Base-by-base conservation (phyloP, 1,140 invertebrate species). In the Drosophila saltans region DNA sequence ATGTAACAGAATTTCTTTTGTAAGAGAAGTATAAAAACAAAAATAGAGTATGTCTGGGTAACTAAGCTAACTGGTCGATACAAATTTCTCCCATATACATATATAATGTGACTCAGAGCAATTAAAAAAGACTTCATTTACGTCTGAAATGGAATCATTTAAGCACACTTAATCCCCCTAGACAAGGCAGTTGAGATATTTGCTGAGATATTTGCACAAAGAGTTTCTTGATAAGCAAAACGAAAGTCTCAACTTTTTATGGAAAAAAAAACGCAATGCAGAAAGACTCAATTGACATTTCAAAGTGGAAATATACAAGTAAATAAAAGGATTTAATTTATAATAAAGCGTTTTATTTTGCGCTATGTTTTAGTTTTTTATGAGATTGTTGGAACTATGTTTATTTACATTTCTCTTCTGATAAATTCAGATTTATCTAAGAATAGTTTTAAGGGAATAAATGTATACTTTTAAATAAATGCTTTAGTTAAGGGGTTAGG, bases 1-100 rank as follows among this genome's bases (percentile, higher is more conserved):
- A 75, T 66, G 62, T 63, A 40, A 66, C 43, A 71, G 43, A 60
- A 55, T 26, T 8, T 58, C 4, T 55, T 55, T 26, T 36, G 16
- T 55, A 9, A 36, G 6, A 5, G 8, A 8, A 52, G 10, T 24
- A 9, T 3, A 24, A 26, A 7, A 2, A 30, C 1, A 52, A 52
- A 52, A 3, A 24, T 10, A 52, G 45, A 52, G 45, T 52, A 52
- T 9, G 21, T 52, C 8, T 9, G 45, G 45, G 45, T 52, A 52
- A 52, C 9, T 52, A 9, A 9, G 45, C 45, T 52, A 6, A 1
- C 9, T 26, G 45, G 45, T 52, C 45, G 21, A 26, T 24, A 10
- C n/a, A 26, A 10, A 26, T n/a, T 5, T 21, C 8, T 3, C 8
- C 43, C 7, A 39, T 39, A 39, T 39, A 39, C 11, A 40, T 1